Conservation (phyloP, 1,140 invertebrate genomes). For the Pseudobourletiella spinata region DNA sequence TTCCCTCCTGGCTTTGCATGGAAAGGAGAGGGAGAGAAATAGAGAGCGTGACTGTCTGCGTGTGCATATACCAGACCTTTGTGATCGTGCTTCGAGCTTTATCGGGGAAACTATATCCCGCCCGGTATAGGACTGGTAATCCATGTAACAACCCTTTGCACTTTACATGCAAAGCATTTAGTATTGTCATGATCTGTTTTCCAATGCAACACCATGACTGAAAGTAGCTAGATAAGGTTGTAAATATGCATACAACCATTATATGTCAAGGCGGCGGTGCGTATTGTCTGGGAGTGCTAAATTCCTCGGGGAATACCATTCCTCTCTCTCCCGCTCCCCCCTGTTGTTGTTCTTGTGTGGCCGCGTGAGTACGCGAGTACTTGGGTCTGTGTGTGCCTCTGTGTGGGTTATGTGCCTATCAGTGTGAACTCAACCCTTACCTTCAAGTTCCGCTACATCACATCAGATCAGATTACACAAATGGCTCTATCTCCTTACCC, state of each 20-base stretch:
- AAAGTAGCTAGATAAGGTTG: neutral
- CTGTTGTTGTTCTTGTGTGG: neutral
- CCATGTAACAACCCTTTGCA: neutral
- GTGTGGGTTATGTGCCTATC: neutral
- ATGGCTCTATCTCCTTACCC: slow-evolving; percentile 10
- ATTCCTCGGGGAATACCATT: slow-evolving; percentile 4
- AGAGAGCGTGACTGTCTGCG: too few relatives aligned
- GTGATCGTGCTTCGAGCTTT: too few relatives aligned
- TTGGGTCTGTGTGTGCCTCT: neutral
- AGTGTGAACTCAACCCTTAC: slow-evolving; percentile 1
- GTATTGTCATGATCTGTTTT: neutral
- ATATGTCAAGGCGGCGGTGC: neutral
- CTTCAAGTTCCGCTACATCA: slow-evolving; percentile 11
- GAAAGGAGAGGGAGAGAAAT: too few relatives aligned
- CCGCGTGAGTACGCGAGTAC: neutral
- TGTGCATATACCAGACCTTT: too few relatives aligned
- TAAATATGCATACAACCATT: neutral
- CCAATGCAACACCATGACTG: neutral
- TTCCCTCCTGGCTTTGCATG: too few relatives aligned
- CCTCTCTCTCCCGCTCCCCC: neutral
- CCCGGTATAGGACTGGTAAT: too few relatives aligned
- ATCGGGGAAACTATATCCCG: too few relatives aligned
- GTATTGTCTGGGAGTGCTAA: neutral
- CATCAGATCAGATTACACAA: slow-evolving; percentile 14
- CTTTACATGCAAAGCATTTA: neutral